A percentile compares a stretch with the other conserved stretches of the same genome.
phyloP scores from a whole-genome alignment of 2,113 vertebrate genomes.

The Lates calcarifer region DNA sequence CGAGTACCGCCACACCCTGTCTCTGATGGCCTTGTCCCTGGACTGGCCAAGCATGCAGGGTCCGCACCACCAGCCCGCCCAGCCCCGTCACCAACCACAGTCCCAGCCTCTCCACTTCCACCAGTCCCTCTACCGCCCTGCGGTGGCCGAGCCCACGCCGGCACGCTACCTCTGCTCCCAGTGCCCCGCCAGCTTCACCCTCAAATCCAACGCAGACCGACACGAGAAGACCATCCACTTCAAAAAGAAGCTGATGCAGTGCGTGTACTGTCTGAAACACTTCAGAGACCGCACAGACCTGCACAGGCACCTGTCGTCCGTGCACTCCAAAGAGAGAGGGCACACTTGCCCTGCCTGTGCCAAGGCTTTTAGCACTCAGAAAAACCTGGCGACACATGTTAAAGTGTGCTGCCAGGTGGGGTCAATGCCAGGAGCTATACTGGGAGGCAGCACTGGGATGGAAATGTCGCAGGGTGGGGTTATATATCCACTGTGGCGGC shows the following conservation, averaged over 20 bases:
- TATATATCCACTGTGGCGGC: constrained; percentile 71
- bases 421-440: constrained; percentile 52
- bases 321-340: constrained; percentile 81
- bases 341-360: constrained; percentile 81
- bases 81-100: constrained; percentile 49
- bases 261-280: constrained; percentile 81
- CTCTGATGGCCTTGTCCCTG: constrained; percentile 80
- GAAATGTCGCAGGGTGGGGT: constrained; percentile 67
- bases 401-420: constrained; percentile 83
- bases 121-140: constrained; percentile 62
- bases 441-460: constrained; percentile 55
- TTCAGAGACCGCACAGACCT: constrained; percentile 87
- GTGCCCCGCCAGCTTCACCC: constrained; percentile 87
- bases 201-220: constrained; percentile 88
- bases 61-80: constrained; percentile 24
- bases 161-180: constrained; percentile 87
- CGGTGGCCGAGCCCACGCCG: constrained; percentile 23
- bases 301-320: constrained; percentile 82
- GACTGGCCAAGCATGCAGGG: constrained; percentile 67
- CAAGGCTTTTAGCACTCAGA: constrained; percentile 86
- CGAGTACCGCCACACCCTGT: constrained; percentile 81
- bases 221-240: constrained; percentile 87
- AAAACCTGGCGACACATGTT: constrained; percentile 86
- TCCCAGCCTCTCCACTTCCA: constrained; percentile 57
- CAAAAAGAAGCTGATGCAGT: constrained; percentile 88